Base-by-base conservation (phyloP, 37 sponge, comb jelly and placozoan genomes). In the Chondrilla cf. caribensis region DNA sequence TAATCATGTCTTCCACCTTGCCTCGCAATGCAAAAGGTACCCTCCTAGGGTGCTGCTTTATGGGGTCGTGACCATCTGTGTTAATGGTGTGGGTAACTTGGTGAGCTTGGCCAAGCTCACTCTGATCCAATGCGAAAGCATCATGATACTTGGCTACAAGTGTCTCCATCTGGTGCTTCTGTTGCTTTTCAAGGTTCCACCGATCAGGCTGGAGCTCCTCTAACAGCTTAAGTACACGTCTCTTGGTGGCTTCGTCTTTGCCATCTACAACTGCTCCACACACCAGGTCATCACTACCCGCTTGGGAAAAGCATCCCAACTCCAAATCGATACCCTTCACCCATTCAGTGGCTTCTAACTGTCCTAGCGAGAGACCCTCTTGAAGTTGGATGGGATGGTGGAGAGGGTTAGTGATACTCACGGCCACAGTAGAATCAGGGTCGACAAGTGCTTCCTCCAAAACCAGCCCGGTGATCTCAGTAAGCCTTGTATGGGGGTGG, bases 21-120 rank as follows among this genome's bases (percentile, higher is more conserved):
- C 15, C 47, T 19, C 82, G 60, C 25, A 85, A 73, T 0, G 85
- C 36, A 84, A 81, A 67, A 22, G 89, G 85, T 22, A 81, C 35
- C 2, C 90, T 14, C 64, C 79, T 80, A 3, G 83, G 64, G 7
- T 32, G 70, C 58, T 84, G 85, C n/a, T 32, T 31, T 38, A 80
- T 55, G 5, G 90, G 86, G 11, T 2, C 58, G 39, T 55, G 42
- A 37, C 58, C 81, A 2, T 82, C 89, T n/a, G 84, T 83, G 28
- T 87, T 32, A 29, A 87, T 83, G 35, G 41, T 3, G 39, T 88
- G 89, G 3, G 21, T 3, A 15, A 79, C 76, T 2, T 35, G 18
- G 0, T 36, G 3, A 25, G 84, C 68, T 2, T 1, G 24, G 1
- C 89, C 84, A 19, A 80, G 39, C 62, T 88, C 84, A 28, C 29